Base-by-base conservation (phyloP, 1,140 invertebrate genomes). In the Drosophila miranda region DNA sequence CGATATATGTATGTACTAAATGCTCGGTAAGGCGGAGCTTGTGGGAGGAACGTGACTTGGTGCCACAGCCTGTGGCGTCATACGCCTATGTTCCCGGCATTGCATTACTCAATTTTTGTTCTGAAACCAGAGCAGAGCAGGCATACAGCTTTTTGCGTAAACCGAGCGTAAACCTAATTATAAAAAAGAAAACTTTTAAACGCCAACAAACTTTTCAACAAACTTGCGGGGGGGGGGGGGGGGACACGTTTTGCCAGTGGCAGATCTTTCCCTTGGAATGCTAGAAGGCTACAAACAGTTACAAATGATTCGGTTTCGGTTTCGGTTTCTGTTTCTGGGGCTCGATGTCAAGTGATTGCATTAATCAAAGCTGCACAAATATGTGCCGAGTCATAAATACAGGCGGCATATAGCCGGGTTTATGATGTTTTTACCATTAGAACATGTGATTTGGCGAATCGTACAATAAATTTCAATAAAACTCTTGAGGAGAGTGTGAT, bases 281-380 rank as follows among this genome's bases (percentile, higher is more conserved):
- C 16, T 16, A 1, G 16, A 0, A 16, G 16, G 16, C 16, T 16
- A n/a, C n/a, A 1, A 16, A 14, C 44, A 34, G 52, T 30, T 26
- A 44, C 30, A 56, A 62, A 48, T 63, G 49, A 14, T 41, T 19
- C 14, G 11, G 28, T 30, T 16, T 13, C 3, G 21, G 14, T 16
- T 30, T 44, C 30, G 48, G 14, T 73, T 23, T 54, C 9, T 53
- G 23, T n/a, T n/a, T n/a, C n/a, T n/a, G n/a, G n/a, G 5, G 28
- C 19, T 14, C 38, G 41, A 53, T 63, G 16, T 41, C 34, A 41
- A 46, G 43, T 59, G 75, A 77, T 77, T 84, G 77, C 77, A 81
- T 74, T 84, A 84, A 86, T 86, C 80, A 86, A 81, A 81, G 67
- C 80, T 84, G 80, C 80, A 83, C 53, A 84, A 83, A 76, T 76